phyloP scores from a whole-genome alignment of 2,888 invertebrate genomes.

The Melolontha melolontha region DNA sequence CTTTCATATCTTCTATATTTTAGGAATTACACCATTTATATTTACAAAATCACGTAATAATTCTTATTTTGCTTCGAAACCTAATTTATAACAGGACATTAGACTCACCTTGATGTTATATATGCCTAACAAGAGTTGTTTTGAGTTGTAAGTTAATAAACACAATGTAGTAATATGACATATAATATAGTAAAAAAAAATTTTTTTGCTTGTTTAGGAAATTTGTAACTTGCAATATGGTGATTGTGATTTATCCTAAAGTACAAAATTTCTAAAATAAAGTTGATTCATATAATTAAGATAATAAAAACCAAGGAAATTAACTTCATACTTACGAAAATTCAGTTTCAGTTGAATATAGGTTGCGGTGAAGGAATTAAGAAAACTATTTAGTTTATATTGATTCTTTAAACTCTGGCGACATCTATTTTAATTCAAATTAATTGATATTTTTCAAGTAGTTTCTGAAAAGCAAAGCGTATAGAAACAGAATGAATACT shows the following conservation, averaged over 20 bases:
- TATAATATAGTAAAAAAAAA: slow-evolving; percentile 11
- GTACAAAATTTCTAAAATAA: background rate
- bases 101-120: no score
- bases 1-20: slow-evolving; percentile 15
- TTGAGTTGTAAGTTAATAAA: background rate
- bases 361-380: no score
- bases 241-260: background rate
- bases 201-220: slow-evolving; percentile 11
- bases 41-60: slow-evolving; percentile 26
- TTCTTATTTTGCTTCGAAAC: background rate
- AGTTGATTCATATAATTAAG: no score
- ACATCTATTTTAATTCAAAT: no score
- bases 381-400: no score
- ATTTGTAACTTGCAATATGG: slow-evolving; percentile 31
- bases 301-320: no score
- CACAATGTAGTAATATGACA: slow-evolving; percentile 5
- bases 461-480: no score
- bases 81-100: slow-evolving; percentile 12
- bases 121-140: background rate
- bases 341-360: no score
- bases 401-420: no score
- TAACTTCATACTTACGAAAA: no score
- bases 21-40: slow-evolving; percentile 17
- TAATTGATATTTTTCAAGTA: no score
- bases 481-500: no score